Base-by-base conservation (phyloP, 2,797 vertebrate species). In the Natrix natrix region DNA sequence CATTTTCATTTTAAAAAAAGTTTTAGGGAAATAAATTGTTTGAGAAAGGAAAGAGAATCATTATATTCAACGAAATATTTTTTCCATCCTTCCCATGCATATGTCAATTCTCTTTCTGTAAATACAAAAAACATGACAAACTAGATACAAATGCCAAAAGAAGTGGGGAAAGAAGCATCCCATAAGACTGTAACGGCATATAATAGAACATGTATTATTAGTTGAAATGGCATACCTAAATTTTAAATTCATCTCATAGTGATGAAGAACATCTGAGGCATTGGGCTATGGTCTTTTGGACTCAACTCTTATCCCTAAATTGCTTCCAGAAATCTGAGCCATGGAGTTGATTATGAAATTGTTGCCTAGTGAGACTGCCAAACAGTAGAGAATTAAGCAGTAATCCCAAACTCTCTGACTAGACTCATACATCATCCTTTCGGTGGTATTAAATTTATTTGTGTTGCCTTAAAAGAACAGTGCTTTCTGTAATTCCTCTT, bases 381-480 rank as follows among this genome's bases (percentile, higher is more conserved):
- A 87, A 91, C 26, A 87, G 20, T 16, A 90, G 61, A 74, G 37
- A 93, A 93, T 91, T 93, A 93, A 88, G 87, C 28, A 87, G 89
- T n/a, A 87, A 90, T 69, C 78, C 66, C 87, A 22, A 91, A 90
- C 37, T 87, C 37, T 87, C 61, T 91, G 83, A 63, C 83, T 87
- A 91, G 89, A 63, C 7, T 56, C 83, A 88, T 93, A 93, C 55
- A 93, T 93, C 89, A 93, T 91, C 89, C 92, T 90, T 91, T 69
- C 20, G n/a, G 8, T 91, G 86, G 86, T 86, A 74, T 90, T 60
- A 74, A 60, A 52, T n/a, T 91, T 74, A 55, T 69, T 93, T 87
- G 59, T 48, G 60, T 74, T 32, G 24, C 86, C 22, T 55, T n/a
- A 93, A 90, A 56, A 87, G 60, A 87, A 61, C 83, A 90, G 26